Percentiles rank a stretch among this genome's conserved stretches.
Conservation (phyloP, 2,888 invertebrate species). For the Strigamia crassipes region DNA sequence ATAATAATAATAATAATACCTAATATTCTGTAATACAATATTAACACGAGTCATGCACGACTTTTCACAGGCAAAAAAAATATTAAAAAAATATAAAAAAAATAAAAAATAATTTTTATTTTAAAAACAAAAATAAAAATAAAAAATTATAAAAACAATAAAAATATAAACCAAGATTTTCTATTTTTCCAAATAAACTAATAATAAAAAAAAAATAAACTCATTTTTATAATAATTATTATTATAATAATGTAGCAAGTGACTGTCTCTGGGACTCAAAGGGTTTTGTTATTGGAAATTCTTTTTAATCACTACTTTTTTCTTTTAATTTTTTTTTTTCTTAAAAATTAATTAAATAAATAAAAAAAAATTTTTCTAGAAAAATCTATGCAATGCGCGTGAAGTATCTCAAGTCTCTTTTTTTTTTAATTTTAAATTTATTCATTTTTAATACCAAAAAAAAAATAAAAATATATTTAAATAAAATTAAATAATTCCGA, state of each 20-base stretch:
- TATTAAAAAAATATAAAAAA: neutral
- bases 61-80: neutral
- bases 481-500: neutral
- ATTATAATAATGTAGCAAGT: slow-evolving; percentile 16
- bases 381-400: slow-evolving; percentile 25
- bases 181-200: neutral
- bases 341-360: neutral
- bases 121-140: neutral
- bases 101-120: neutral
- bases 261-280: slow-evolving; percentile 49
- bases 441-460: neutral
- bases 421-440: neutral
- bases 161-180: neutral
- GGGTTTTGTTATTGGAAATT: slow-evolving; percentile 44
- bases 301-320: neutral
- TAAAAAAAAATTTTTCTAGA: neutral
- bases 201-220: neutral
- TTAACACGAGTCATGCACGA: slow-evolving; percentile 42
- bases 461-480: too few species aligned
- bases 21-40: slow-evolving; percentile 21
- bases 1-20: neutral
- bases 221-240: too few species aligned
- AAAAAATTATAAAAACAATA: too few species aligned
- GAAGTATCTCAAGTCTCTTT: slow-evolving; percentile 31
- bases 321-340: slow-evolving; percentile 10